Evolutionary conservation across 2,113 vertebrate species (phyloP).

Genomic region (Halcyon malimbica): DNA sequence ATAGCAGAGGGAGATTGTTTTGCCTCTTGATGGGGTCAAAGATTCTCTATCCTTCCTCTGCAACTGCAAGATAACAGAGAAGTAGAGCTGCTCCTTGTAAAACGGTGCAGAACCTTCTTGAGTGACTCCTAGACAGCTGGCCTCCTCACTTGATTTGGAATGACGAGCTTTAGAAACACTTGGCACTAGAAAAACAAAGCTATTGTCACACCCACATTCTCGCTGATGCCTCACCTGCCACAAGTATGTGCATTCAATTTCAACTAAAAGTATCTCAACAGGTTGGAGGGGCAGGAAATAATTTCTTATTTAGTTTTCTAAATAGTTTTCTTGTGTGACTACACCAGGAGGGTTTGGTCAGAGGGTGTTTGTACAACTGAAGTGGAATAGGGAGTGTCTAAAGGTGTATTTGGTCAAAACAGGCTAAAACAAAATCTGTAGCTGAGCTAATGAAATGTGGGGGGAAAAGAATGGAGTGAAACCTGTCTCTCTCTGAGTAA

Average conservation of each 20-base stretch:
- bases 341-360: not conserved
- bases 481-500: not conserved
- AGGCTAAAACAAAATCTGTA: not conserved
- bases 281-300: conserved; percentile 43
- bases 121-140: not conserved
- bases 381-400: conserved; percentile 14
- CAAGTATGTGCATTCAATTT: conserved; percentile 64
- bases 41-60: not conserved
- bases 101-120: not conserved
- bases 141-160: conserved; percentile 34
- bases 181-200: conserved; percentile 50
- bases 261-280: conserved; percentile 71
- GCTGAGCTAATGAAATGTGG: not conserved
- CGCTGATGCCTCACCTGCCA: conserved; percentile 70
- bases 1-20: not conserved
- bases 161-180: conserved; percentile 5
- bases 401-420: not conserved
- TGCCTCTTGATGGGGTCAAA: not conserved
- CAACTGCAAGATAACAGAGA: not conserved
- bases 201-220: conserved; percentile 70
- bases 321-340: not conserved
- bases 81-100: not conserved
- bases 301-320: not conserved
- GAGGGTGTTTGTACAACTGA: not conserved
- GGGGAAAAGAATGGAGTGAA: not conserved